Evolutionary conservation across 2,888 invertebrate species (phyloP).

Genomic region (Endotricha flammealis): DNA sequence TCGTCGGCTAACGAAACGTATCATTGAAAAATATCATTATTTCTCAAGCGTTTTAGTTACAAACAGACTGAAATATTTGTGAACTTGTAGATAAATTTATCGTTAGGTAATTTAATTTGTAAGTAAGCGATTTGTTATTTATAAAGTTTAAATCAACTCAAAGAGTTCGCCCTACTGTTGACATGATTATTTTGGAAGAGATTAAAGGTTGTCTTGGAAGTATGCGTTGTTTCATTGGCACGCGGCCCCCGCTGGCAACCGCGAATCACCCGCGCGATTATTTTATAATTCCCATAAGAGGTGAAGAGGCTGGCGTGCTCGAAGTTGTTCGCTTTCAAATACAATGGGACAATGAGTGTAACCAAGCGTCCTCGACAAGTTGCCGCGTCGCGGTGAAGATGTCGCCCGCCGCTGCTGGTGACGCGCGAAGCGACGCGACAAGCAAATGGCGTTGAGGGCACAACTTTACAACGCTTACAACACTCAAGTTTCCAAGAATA

Average conservation of each 20-base stretch:
- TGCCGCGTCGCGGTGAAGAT: too few species aligned
- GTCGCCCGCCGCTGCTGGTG: too few species aligned
- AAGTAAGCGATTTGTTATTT: constrained; percentile 66
- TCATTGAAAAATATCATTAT: constrained; percentile 16
- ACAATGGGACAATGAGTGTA: too few species aligned
- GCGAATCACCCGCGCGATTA: too few species aligned
- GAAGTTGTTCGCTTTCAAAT: too few species aligned
- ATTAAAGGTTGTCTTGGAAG: constrained; percentile 75
- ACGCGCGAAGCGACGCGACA: neutral
- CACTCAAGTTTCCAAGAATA: too few species aligned
- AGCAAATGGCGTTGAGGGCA: too few species aligned
- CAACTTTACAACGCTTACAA: too few species aligned
- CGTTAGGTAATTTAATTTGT: constrained; percentile 48
- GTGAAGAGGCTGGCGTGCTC: too few species aligned
- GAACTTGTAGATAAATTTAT: constrained; percentile 48
- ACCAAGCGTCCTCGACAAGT: too few species aligned
- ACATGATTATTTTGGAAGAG: constrained; percentile 72
- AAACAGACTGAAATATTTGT: constrained; percentile 46
- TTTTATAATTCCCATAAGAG: too few species aligned
- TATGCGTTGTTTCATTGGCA: constrained; percentile 36
- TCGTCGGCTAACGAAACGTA: constrained; percentile 16
- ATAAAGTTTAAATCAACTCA: constrained; percentile 65
- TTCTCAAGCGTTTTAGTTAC: constrained; percentile 25
- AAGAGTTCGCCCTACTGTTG: constrained; percentile 75
- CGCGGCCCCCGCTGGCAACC: neutral